Evolutionary conservation across 2,113 vertebrate genomes (phyloP).

Genomic region (Phainopepla nitens): DNA sequence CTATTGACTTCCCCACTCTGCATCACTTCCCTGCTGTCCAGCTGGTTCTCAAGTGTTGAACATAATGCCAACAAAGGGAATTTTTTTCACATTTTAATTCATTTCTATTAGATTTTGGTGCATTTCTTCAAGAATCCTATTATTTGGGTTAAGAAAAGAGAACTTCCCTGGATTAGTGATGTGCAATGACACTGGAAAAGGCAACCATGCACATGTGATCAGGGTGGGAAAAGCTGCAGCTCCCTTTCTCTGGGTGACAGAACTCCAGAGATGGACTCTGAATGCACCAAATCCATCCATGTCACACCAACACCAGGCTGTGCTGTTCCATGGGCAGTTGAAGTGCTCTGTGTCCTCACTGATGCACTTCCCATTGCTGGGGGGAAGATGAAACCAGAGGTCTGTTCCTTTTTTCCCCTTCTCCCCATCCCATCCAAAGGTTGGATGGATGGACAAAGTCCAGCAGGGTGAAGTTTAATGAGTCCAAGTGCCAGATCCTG

Average conservation of each 20-base stretch:
- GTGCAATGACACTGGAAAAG: not conserved
- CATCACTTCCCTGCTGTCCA: not conserved
- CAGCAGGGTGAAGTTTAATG: too few species aligned
- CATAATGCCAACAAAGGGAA: not conserved
- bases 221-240: not conserved
- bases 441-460: too few species aligned
- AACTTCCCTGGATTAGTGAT: not conserved
- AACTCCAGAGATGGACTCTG: not conserved
- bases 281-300: not conserved
- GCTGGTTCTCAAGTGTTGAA: not conserved
- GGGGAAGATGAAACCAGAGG: fast-evolving
- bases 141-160: not conserved
- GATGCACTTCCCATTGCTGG: not conserved
- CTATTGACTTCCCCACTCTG: not conserved
- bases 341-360: not conserved
- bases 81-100: not conserved
- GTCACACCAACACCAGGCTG: not conserved
- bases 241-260: not conserved
- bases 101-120: not conserved
- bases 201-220: fast-evolving
- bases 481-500: too few species aligned
- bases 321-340: fast-evolving
- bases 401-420: not conserved
- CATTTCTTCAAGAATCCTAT: not conserved
- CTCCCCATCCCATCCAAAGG: not conserved